Evolutionary conservation across 2,888 invertebrate species (phyloP), one percentile per base, ranked within the genome.

Genomic region (Ochropacha duplaris): DNA sequence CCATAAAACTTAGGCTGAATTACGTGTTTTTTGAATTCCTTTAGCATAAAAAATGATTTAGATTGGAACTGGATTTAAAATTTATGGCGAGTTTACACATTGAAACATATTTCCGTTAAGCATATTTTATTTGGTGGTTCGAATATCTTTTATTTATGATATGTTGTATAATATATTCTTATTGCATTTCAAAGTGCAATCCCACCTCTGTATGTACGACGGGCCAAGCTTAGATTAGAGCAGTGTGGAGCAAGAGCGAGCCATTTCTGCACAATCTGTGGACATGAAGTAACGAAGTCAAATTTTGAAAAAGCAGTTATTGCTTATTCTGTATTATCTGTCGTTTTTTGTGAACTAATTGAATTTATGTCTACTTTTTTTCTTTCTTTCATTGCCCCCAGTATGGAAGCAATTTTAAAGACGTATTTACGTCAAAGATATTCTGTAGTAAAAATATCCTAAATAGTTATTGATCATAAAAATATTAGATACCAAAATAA

Each of bases 101-200:
- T 44, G 1, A 16, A 19, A 44, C 9, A n/a, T 44, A 19, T n/a
- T 19, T 44, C 44, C 44, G 44, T 44, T 44, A 19, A 19, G 52
- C 31, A 52, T 31, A 31, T 12, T 31, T 22, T 31, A 31, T 12
- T 31, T 22, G 19, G 34, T 26, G 26, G 50, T 19, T 31, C 31
- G 14, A 24, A 11, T 12, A 52, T 52, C 31, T 52, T 52, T 52
- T 52, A 52, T 52, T 52, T 52, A 52, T 52, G 19, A 52, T 34
- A 31, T 52, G 52, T 14, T 31, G 22, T 34, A 34, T 52, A 52
- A 31, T 34, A 52, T 52, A 52, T 52, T 52, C 52, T 52, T 28
- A 52, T 52, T 31, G 44, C 52, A 52, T 52, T 52, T 52, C 52
- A 34, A 22, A 31, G 52, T 31, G 52, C 34, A 31, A 22, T 31